phyloP scores from a whole-genome alignment of 1,140 invertebrate genomes.

The Heliconius eleuchia region DNA sequence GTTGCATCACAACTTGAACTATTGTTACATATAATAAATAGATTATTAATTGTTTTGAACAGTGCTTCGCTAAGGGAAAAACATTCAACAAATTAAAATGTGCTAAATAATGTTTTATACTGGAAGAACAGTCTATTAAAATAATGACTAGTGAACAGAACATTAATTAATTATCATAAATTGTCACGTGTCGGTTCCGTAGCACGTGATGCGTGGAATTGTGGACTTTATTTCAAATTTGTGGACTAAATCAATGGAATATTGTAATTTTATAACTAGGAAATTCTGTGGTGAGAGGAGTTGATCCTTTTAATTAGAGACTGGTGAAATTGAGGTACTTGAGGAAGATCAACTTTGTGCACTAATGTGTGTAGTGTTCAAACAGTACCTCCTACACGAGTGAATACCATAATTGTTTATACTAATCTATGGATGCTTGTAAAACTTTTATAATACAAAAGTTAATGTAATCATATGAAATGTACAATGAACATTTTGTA shows the following conservation, averaged over 20 bases:
- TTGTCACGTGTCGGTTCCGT: conserved; percentile 58
- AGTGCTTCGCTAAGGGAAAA: conserved; percentile 73
- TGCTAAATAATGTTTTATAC: conserved; percentile 79
- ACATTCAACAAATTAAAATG: conserved; percentile 80
- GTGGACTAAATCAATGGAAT: conserved; percentile 76
- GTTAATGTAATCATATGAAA: conserved; percentile 67
- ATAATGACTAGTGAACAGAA: conserved; percentile 78
- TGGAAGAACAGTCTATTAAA: conserved; percentile 73
- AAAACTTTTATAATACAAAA: conserved; percentile 74
- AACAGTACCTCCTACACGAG: conserved; percentile 54
- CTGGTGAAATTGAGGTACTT: conserved; percentile 52
- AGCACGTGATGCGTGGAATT: conserved; percentile 66
- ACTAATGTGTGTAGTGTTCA: conserved; percentile 62
- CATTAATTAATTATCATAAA: conserved; percentile 65
- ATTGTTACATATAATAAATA: conserved; percentile 69
- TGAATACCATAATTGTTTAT: conserved; percentile 54
- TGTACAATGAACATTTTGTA: conserved; percentile 72
- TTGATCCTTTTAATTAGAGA: conserved; percentile 69
- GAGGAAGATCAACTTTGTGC: conserved; percentile 52
- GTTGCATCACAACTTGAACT: conserved; percentile 69
- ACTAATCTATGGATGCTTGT: conserved; percentile 60
- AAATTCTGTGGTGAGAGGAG: conserved; percentile 78
- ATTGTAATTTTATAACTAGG: conserved; percentile 78
- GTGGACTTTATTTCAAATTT: conserved; percentile 80
- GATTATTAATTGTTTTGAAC: conserved; percentile 77